These are phyloP conservation scores for Physocephala rufipes DNA, from an alignment of 2,888 invertebrate genomes.

Conservation along the genomic window DNA sequence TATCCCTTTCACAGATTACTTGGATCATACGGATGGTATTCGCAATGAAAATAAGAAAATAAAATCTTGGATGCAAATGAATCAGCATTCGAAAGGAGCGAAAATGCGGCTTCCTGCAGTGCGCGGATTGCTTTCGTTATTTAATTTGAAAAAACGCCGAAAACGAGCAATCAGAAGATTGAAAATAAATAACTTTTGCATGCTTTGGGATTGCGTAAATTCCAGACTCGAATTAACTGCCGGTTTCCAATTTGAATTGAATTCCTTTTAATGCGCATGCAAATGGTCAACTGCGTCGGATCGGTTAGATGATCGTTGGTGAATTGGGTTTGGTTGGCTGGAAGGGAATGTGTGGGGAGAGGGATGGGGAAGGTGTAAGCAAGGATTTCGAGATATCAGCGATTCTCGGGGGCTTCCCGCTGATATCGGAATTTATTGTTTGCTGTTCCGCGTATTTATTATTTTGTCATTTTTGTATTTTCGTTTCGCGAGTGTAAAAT, in stretches of 20 bases:
- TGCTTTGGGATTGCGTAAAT: conserved; percentile 25
- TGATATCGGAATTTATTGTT: conserved; percentile 48
- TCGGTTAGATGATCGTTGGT: not conserved
- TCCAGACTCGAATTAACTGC: conserved; percentile 14
- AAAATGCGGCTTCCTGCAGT: conserved; percentile 46
- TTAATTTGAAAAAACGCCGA: conserved; percentile 33
- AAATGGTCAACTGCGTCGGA: conserved; percentile 25
- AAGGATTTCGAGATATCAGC: conserved; percentile 24
- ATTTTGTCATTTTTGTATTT: conserved; percentile 7
- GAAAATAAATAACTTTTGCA: conserved; percentile 40
- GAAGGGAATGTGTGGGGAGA: too few species aligned
- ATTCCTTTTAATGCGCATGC: conserved; percentile 35
- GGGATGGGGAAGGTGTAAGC: not conserved
- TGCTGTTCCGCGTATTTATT: conserved; percentile 24
- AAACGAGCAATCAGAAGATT: conserved; percentile 4
- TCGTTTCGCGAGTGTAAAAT: conserved; percentile 17
- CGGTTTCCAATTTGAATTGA: conserved; percentile 58
- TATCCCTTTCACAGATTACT: conserved; percentile 46
- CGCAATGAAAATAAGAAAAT: not conserved
- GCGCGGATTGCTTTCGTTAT: conserved; percentile 44
- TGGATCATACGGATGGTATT: not conserved
- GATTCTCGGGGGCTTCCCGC: conserved; percentile 43
- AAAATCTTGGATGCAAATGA: conserved; percentile 30
- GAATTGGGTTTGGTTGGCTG: too few species aligned
- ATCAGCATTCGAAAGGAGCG: conserved; percentile 31